A percentile compares a stretch with the other conserved stretches of the same genome.
Conservation (phyloP, 2,113 vertebrate genomes). For the Argyrosomus japonicus region DNA sequence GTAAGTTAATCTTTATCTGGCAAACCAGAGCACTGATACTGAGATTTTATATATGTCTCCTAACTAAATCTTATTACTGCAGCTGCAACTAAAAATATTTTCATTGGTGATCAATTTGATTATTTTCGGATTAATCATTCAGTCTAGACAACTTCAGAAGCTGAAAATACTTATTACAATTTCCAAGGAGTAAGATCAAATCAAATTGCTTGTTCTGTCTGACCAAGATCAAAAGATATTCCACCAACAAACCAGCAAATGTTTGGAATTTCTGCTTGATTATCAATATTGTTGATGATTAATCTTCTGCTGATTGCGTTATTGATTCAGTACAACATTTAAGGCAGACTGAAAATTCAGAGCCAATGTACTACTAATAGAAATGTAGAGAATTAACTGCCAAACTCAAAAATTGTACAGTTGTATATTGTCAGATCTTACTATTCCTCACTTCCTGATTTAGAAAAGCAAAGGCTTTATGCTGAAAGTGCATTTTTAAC, state of each 20-base stretch:
- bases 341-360: background rate
- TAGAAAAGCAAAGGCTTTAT: slow-evolving; percentile 32
- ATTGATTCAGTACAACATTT: background rate
- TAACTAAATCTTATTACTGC: background rate
- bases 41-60: background rate
- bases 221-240: background rate
- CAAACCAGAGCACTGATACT: background rate
- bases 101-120: background rate
- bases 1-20: background rate
- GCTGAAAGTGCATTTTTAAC: slow-evolving; percentile 52
- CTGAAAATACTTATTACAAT: background rate
- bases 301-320: background rate
- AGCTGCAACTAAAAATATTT: background rate
- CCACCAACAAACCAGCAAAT: background rate
- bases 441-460: slow-evolving; percentile 57
- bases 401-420: background rate
- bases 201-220: background rate
- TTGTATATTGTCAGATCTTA: slow-evolving; percentile 9
- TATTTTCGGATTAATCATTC: background rate
- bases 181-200: background rate
- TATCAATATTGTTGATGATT: background rate
- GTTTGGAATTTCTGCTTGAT: background rate
- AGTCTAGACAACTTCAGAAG: background rate
- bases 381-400: background rate
- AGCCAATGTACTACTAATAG: background rate